phyloP scores from a whole-genome alignment of 2,888 invertebrate species.

The Micropterix aruncella region DNA sequence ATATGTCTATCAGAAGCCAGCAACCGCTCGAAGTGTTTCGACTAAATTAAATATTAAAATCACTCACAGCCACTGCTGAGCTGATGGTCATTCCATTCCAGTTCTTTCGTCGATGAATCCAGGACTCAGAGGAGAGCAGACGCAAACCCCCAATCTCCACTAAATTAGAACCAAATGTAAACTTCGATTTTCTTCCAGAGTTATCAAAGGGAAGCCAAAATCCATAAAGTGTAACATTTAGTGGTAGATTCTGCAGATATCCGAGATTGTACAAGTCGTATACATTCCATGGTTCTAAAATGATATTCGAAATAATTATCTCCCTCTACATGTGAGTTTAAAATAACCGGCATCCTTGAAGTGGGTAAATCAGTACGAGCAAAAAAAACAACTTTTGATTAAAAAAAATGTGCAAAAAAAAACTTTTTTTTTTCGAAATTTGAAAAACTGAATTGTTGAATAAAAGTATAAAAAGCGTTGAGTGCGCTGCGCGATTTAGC shows the following conservation, averaged over 20 bases:
- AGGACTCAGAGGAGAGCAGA: not conserved
- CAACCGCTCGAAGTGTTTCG: too few relatives aligned
- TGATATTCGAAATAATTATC: too few relatives aligned
- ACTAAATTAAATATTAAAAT: not conserved
- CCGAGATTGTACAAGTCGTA: slow-evolving; percentile 10
- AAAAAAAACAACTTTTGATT: too few relatives aligned
- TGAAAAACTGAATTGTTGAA: too few relatives aligned
- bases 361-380: too few relatives aligned
- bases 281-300: slow-evolving; percentile 8
- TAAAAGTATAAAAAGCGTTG: too few relatives aligned
- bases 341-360: too few relatives aligned
- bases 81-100: not conserved
- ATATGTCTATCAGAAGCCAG: too few relatives aligned
- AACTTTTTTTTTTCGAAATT: too few relatives aligned
- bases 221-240: slow-evolving; percentile 4
- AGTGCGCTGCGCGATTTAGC: too few relatives aligned
- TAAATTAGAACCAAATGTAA: not conserved
- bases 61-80: slow-evolving; percentile 5
- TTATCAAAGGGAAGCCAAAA: slow-evolving; percentile 1
- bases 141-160: not conserved
- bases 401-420: too few relatives aligned
- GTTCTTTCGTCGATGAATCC: not conserved
- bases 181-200: not conserved
- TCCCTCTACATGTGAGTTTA: too few relatives aligned
- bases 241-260: slow-evolving; percentile 5